Evolutionary conservation across 2,888 invertebrate species (phyloP).

Genomic region (Tinea semifulvella): DNA sequence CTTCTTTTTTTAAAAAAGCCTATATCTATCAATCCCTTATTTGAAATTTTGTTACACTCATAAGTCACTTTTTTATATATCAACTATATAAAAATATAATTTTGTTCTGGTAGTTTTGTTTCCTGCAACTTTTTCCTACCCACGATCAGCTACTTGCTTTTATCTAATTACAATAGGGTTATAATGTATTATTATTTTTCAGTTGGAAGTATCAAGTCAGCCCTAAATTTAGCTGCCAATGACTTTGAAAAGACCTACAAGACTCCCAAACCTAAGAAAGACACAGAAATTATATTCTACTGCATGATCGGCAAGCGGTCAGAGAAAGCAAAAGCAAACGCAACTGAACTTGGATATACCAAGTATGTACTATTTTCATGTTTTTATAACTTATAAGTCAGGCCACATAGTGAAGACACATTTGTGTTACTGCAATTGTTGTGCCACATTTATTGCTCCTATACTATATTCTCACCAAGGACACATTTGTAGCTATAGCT

Average conservation of each 20-base stretch:
- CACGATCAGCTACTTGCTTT: no score
- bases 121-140: no score
- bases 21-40: no score
- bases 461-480: no score
- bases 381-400: neutral
- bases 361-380: constrained; percentile 51
- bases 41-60: no score
- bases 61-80: no score
- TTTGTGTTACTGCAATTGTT: neutral
- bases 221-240: constrained; percentile 49
- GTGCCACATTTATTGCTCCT: neutral
- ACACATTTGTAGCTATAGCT: neutral
- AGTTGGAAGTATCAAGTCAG: constrained; percentile 62
- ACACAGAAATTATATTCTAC: constrained; percentile 72
- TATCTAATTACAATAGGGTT: no score
- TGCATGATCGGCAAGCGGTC: constrained; percentile 76
- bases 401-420: no score
- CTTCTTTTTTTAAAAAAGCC: no score
- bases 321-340: constrained; percentile 67
- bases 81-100: no score
- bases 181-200: constrained; percentile 22
- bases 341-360: constrained; percentile 64
- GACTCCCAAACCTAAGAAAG: constrained; percentile 63
- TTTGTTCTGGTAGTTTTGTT: no score
- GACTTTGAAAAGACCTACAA: constrained; percentile 67